Base-by-base conservation (phyloP, 2,888 invertebrate genomes). In the Neria commutata region DNA sequence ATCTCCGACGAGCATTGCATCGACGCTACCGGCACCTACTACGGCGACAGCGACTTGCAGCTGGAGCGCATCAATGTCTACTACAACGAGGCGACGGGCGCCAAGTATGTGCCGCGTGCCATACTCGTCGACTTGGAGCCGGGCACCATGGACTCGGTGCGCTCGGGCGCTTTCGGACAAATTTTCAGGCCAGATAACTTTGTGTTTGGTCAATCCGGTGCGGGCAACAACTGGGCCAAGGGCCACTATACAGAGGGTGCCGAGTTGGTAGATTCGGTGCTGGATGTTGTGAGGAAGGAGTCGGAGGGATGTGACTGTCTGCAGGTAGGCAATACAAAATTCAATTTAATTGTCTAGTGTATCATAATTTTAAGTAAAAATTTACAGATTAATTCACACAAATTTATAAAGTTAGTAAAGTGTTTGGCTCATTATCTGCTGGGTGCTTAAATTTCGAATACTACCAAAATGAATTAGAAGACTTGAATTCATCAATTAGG, bases 111-210 rank as follows among this genome's bases (percentile, higher is more conserved):
- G 60, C 96, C 96, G 11, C 87, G 96, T 66, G 95, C 95, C 73
- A 90, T 97, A 78, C 87, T 97, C 61, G 92, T 97, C 66, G 97
- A 98, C 80, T 84, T 98, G 78, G 97, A 98, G 83, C 97, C 97
- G 48, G 97, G 97, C 67, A 97, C 96, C 72, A 97, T 98, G 96
- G 97, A 98, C 83, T 94, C 95, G 0, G 95, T 98, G 64, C 88
- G 96, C 66, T 94, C 95, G 1, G 95, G 96, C 59, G 93, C 95
- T 14, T 96, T 94, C 83, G 95, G 87, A 81, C 95, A 95, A 81
- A 91, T 97, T 75, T 96, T 95, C 86, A 85, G 95, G 65, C 96
- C 96, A 17, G 95, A 97, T 84, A 97, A 97, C 84, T 97, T 95
- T 81, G 93, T 96, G 23, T 96, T 95, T 81, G 94, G 94, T 50